Evolutionary conservation across 2,888 invertebrate genomes (phyloP).

Genomic region (Phlogophora meticulosa): DNA sequence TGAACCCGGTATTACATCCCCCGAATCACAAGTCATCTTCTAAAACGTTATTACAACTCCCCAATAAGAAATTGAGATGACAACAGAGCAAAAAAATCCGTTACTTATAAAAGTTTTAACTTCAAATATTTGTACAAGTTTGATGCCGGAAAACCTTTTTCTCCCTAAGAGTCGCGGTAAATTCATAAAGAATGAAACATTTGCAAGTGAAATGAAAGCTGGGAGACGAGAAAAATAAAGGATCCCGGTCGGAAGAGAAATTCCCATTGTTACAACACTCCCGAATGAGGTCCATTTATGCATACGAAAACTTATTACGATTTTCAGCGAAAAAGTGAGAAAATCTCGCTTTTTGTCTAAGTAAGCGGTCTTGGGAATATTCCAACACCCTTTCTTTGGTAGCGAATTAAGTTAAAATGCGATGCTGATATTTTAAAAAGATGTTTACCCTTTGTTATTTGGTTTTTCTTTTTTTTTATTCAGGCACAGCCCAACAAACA

Average conservation of each 20-base stretch:
- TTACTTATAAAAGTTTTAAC: conserved; percentile 72
- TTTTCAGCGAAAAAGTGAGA: conserved; percentile 74
- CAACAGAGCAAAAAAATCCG: conserved; percentile 52
- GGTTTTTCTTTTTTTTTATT: conserved; percentile 15
- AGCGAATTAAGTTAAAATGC: conserved; percentile 55
- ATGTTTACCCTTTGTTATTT: conserved; percentile 28
- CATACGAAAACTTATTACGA: conserved; percentile 87
- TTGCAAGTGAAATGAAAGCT: conserved; percentile 88
- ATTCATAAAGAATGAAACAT: conserved; percentile 87
- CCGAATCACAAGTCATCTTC: conserved; percentile 26
- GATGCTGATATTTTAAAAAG: conserved; percentile 52
- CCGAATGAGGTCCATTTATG: conserved; percentile 86
- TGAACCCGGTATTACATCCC: conserved; percentile 25
- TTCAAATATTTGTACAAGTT: conserved; percentile 84
- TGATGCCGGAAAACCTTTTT: conserved; percentile 79
- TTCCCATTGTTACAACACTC: conserved; percentile 84
- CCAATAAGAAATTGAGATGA: conserved; percentile 70
- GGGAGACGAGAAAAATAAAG: conserved; percentile 84
- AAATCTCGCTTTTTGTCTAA: conserved; percentile 72
- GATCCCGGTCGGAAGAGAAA: conserved; percentile 79
- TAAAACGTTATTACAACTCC: conserved; percentile 51
- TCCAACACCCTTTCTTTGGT: conserved; percentile 62
- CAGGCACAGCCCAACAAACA: neutral
- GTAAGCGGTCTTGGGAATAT: conserved; percentile 63
- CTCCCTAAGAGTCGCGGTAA: conserved; percentile 78